Conservation (phyloP, 2,888 invertebrate species). For the Sinelater perroti region DNA sequence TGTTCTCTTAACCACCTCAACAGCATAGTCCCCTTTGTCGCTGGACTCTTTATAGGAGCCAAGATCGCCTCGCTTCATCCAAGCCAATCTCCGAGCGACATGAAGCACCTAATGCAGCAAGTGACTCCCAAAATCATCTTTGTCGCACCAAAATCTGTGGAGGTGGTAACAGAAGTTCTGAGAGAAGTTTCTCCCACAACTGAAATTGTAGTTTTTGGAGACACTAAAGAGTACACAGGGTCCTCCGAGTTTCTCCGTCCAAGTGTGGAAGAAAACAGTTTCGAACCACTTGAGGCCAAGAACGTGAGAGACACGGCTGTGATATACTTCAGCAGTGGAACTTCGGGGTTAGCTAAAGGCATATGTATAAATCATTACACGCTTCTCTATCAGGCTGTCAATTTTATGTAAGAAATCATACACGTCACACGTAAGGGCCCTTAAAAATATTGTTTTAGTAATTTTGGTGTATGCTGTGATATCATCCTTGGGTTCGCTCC, state of each 20-base stretch:
- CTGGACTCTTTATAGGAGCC: conserved; percentile 60
- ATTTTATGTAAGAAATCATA: conserved; percentile 7
- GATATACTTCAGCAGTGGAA: conserved; percentile 48
- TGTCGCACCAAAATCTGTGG: conserved; percentile 1
- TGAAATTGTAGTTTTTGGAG: conserved; percentile 27
- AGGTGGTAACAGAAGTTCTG: conserved; percentile 14
- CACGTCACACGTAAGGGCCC: background rate
- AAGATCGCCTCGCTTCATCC: conserved; percentile 50
- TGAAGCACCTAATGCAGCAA: conserved; percentile 43
- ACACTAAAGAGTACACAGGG: conserved; percentile 29
- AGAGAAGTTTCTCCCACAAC: background rate
- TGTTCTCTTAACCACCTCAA: conserved; percentile 62
- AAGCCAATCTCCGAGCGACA: conserved; percentile 43
- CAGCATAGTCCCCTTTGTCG: conserved; percentile 60
- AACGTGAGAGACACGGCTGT: conserved; percentile 36
- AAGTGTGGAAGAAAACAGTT: conserved; percentile 32
- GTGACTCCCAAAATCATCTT: conserved; percentile 28
- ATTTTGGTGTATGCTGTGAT: background rate
- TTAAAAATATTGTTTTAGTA: conserved; percentile 6
- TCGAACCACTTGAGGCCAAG: conserved; percentile 32
- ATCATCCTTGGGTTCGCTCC: background rate
- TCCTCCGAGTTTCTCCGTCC: conserved; percentile 20
- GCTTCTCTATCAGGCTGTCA: background rate
- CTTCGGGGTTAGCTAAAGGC: conserved; percentile 47
- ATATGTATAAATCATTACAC: conserved; percentile 43